These are phyloP conservation scores for Adrianichthys oophorus DNA, from an alignment of 2,797 vertebrate genomes.

Conservation along the genomic window DNA sequence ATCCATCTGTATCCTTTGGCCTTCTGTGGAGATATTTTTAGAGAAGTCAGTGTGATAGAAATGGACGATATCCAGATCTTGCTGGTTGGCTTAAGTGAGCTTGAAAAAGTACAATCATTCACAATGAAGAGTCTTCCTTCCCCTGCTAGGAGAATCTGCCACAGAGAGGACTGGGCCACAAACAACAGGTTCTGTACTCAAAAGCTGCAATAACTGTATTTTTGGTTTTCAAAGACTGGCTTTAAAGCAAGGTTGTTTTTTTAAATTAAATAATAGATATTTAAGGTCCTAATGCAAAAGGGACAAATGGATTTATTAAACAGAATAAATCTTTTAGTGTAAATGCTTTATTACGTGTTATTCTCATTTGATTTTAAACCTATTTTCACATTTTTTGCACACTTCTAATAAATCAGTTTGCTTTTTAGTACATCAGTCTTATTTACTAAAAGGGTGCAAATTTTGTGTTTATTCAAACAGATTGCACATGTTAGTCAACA, in stretches of 20 bases:
- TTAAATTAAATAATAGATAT: no score
- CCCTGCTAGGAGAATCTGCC: slow-evolving; percentile 58
- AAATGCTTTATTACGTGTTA: no score
- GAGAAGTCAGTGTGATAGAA: slow-evolving; percentile 56
- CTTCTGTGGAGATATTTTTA: slow-evolving; percentile 65
- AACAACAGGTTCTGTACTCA: slow-evolving; percentile 26
- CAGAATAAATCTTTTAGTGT: no score
- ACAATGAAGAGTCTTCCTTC: slow-evolving; percentile 65
- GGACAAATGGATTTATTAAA: no score
- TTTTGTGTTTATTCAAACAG: no score
- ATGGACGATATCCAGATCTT: slow-evolving; percentile 69
- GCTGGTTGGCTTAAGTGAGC: slow-evolving; percentile 61
- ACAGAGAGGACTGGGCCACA: slow-evolving; percentile 33
- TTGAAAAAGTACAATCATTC: slow-evolving; percentile 67
- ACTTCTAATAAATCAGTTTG: no score
- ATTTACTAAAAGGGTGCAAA: no score
- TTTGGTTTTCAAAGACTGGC: background rate
- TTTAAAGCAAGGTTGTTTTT: background rate
- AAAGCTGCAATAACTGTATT: background rate
- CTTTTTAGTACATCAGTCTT: no score
- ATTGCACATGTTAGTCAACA: no score
- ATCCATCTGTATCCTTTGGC: slow-evolving; percentile 21
- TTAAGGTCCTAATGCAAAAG: no score
- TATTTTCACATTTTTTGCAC: no score
- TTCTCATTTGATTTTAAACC: no score